Conservation (phyloP, 2,797 vertebrate genomes). For the Adelosebastes latens region DNA sequence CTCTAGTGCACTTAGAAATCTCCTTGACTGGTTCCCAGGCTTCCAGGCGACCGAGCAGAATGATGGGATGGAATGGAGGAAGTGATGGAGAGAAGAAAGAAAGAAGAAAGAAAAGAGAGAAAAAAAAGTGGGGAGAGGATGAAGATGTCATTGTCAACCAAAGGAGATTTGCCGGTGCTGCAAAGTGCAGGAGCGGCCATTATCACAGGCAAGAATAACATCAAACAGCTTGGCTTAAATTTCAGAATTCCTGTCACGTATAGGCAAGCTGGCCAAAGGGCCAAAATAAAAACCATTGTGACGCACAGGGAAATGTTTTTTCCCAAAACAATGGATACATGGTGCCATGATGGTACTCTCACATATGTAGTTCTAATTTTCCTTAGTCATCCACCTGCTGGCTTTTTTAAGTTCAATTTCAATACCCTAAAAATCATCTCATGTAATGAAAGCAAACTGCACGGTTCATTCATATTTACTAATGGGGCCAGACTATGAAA, state of each 20-base stretch:
- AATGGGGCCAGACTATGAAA: too few species aligned
- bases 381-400: too few species aligned
- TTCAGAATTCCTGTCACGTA: conserved; percentile 34
- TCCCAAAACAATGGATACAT: background rate
- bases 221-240: conserved; percentile 32
- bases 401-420: background rate
- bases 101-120: background rate
- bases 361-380: too few species aligned
- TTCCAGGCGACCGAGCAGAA: conserved; percentile 46
- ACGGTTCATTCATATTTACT: background rate
- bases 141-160: conserved; percentile 25
- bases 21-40: conserved; percentile 55
- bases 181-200: conserved; percentile 19
- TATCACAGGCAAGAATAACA: conserved; percentile 21
- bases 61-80: conserved; percentile 42
- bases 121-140: background rate
- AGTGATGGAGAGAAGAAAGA: background rate
- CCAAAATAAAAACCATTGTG: conserved; percentile 4
- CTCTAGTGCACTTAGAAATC: conserved; percentile 33
- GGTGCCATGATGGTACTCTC: background rate
- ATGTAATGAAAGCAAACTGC: background rate
- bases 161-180: conserved; percentile 20
- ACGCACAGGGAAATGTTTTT: background rate
- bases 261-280: background rate
- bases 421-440: background rate